Conservation (phyloP, 2,888 invertebrate species). For the Shargacucullia verbasci region DNA sequence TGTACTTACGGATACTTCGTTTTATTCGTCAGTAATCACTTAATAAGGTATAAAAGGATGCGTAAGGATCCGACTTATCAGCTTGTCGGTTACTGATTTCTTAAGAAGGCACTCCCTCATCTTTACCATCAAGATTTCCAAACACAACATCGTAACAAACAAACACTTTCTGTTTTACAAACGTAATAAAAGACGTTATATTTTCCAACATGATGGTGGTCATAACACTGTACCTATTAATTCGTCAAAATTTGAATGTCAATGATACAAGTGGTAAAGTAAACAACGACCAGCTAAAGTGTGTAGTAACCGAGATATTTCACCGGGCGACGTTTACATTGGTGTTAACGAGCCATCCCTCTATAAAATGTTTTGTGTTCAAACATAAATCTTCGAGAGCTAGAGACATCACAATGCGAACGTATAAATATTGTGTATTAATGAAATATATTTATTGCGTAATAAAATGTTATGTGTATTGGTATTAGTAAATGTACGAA, state of each 20-base stretch:
- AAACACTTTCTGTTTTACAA: slow-evolving; percentile 37
- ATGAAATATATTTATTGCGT: slow-evolving; percentile 77
- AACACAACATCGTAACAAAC: slow-evolving; percentile 16
- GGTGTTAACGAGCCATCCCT: slow-evolving; percentile 85
- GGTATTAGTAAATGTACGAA: slow-evolving; percentile 53
- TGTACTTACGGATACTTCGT: too few relatives aligned
- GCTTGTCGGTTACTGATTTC: too few relatives aligned
- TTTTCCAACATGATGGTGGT: slow-evolving; percentile 28
- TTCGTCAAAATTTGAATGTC: slow-evolving; percentile 81
- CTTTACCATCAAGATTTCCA: background rate
- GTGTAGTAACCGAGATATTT: slow-evolving; percentile 72
- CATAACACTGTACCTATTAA: slow-evolving; percentile 58
- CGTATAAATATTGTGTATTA: slow-evolving; percentile 81
- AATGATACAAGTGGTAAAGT: slow-evolving; percentile 71
- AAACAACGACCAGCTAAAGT: slow-evolving; percentile 69
- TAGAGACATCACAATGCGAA: slow-evolving; percentile 76
- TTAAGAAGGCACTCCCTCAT: background rate
- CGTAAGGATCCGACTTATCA: too few relatives aligned
- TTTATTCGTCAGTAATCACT: too few relatives aligned
- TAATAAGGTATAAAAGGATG: too few relatives aligned
- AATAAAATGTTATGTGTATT: slow-evolving; percentile 70
- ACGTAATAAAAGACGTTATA: slow-evolving; percentile 26
- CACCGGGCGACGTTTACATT: slow-evolving; percentile 80
- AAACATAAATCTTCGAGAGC: slow-evolving; percentile 80
- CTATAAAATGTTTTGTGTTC: slow-evolving; percentile 83